Evolutionary conservation across 2,113 vertebrate genomes (phyloP).

Genomic region (Stegostoma tigrinum): DNA sequence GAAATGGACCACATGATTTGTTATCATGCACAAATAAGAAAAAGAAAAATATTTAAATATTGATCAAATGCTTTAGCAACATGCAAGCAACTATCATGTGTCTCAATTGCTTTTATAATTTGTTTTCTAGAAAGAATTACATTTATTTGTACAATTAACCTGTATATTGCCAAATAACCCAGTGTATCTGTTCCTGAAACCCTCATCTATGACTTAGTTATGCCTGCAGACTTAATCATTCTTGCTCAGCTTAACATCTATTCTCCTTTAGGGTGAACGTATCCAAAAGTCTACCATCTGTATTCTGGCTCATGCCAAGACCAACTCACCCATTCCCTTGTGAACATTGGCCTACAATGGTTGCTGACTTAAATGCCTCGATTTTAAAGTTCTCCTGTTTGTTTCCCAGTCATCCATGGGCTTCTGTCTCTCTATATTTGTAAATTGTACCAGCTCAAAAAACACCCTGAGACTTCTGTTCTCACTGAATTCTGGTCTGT

Average conservation of each 20-base stretch:
- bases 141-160: neutral
- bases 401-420: neutral
- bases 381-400: conserved; percentile 1
- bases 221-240: neutral
- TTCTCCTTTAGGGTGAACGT: neutral
- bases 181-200: neutral
- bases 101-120: neutral
- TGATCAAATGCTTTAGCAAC: neutral
- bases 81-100: neutral
- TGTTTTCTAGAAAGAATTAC: neutral
- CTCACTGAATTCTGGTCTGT: neutral
- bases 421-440: neutral
- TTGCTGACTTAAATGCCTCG: neutral
- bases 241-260: no score
- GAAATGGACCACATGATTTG: neutral
- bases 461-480: neutral
- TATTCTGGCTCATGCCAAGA: neutral
- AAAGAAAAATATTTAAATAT: neutral
- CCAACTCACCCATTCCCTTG: neutral
- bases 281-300: neutral
- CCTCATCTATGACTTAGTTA: neutral
- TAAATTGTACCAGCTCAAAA: neutral
- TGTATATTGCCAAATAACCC: neutral
- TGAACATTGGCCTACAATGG: neutral
- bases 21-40: neutral